These are phyloP conservation scores for Himalopsyche kuldschensis DNA, from an alignment of 2,888 invertebrate species.

Conservation along the genomic window DNA sequence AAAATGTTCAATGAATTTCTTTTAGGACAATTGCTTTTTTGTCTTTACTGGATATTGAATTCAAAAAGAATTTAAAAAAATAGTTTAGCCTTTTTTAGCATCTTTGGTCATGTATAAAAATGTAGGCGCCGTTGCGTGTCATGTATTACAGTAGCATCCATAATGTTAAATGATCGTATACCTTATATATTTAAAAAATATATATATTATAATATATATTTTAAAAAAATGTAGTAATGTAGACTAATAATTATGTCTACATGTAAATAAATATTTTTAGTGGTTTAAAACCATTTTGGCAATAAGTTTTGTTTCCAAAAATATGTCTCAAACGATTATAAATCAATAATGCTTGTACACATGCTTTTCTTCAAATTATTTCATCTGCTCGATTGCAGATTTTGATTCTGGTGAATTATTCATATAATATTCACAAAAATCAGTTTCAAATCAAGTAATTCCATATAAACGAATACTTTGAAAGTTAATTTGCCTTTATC, in stretches of 20 bases:
- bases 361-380: not conserved
- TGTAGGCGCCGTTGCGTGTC: not conserved
- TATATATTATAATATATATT: not conserved
- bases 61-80: not conserved
- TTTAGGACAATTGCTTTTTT: not conserved
- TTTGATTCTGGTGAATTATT: not conserved
- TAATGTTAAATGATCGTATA: not conserved
- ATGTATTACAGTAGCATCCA: not conserved
- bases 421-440: not conserved
- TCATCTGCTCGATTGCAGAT: not conserved
- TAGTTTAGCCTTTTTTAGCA: not conserved
- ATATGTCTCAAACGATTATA: not conserved
- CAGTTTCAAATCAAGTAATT: not conserved
- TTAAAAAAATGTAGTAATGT: not conserved
- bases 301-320: conserved; percentile 17
- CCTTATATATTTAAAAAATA: not conserved
- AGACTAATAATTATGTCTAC: not conserved
- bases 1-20: not conserved
- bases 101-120: not conserved
- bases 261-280: not conserved
- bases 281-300: conserved; percentile 22
- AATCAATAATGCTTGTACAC: not conserved
- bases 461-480: not conserved
- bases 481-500: not conserved
- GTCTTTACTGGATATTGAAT: not conserved